These are phyloP conservation scores for Ferrisia virgata DNA, from an alignment of 2,888 invertebrate species.

Conservation along the genomic window DNA sequence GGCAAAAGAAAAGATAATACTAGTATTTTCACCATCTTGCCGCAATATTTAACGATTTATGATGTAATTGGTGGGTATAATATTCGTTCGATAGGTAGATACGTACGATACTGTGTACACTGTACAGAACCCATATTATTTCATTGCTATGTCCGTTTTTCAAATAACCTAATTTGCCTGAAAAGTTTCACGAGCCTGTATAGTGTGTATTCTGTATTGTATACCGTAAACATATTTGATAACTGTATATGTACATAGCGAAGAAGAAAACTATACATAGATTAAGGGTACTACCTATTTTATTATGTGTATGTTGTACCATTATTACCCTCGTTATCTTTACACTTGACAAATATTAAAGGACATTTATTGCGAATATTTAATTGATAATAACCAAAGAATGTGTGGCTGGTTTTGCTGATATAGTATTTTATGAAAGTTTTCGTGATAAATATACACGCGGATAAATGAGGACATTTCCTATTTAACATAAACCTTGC, in stretches of 20 bases:
- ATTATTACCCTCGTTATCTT: background rate
- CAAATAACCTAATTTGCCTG: background rate
- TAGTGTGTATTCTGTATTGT: no score
- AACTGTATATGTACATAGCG: no score
- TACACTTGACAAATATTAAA: background rate
- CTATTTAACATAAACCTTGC: constrained; percentile 7
- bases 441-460: background rate
- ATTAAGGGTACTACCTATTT: background rate
- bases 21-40: background rate
- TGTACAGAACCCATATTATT: no score
- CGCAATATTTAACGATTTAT: background rate
- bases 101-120: no score
- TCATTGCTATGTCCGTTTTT: background rate
- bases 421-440: background rate
- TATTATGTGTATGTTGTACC: background rate
- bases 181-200: background rate
- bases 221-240: no score
- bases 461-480: constrained; percentile 12
- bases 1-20: background rate
- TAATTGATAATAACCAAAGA: background rate
- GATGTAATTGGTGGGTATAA: background rate
- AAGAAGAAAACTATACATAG: background rate
- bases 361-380: background rate
- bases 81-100: background rate
- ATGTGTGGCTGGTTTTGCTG: background rate